phyloP scores from a whole-genome alignment of 2,888 invertebrate genomes.

The Zeuzera pyrina region DNA sequence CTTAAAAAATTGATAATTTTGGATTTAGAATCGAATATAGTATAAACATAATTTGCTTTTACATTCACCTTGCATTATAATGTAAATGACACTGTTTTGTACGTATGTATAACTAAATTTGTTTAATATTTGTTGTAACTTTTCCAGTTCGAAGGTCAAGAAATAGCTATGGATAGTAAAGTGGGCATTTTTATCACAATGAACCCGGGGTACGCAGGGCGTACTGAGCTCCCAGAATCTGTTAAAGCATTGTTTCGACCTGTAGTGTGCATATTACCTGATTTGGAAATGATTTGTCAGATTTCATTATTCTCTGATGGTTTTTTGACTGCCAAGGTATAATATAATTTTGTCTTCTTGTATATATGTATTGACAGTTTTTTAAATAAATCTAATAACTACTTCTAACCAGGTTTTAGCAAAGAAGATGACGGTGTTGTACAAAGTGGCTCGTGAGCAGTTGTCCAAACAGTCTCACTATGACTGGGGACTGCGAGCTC shows the following conservation, averaged over 20 bases:
- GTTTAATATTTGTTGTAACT: too few species aligned
- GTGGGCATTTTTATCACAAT: slow-evolving; percentile 96
- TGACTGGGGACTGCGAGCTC: slow-evolving; percentile 92
- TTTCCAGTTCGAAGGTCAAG: slow-evolving; percentile 84
- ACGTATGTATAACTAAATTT: too few species aligned
- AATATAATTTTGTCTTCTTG: too few species aligned
- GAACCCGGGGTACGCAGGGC: slow-evolving; percentile 95
- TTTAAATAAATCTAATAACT: background rate
- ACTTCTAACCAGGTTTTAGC: slow-evolving; percentile 76
- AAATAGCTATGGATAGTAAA: slow-evolving; percentile 86
- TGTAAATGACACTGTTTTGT: too few species aligned
- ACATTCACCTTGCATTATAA: too few species aligned
- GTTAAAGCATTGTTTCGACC: slow-evolving; percentile 94
- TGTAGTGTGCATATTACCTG: slow-evolving; percentile 93
- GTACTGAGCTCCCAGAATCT: slow-evolving; percentile 93
- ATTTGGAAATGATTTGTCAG: slow-evolving; percentile 92
- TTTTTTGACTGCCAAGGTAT: slow-evolving; percentile 88
- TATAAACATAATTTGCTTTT: too few species aligned
- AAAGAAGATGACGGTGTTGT: slow-evolving; percentile 95
- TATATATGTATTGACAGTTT: background rate
- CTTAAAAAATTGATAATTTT: too few species aligned
- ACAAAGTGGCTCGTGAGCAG: slow-evolving; percentile 89
- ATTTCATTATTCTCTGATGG: slow-evolving; percentile 95
- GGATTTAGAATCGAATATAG: too few species aligned
- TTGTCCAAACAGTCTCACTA: slow-evolving; percentile 94